phyloP scores from a whole-genome alignment of 2,113 vertebrate species.

The Casuarius casuarius region DNA sequence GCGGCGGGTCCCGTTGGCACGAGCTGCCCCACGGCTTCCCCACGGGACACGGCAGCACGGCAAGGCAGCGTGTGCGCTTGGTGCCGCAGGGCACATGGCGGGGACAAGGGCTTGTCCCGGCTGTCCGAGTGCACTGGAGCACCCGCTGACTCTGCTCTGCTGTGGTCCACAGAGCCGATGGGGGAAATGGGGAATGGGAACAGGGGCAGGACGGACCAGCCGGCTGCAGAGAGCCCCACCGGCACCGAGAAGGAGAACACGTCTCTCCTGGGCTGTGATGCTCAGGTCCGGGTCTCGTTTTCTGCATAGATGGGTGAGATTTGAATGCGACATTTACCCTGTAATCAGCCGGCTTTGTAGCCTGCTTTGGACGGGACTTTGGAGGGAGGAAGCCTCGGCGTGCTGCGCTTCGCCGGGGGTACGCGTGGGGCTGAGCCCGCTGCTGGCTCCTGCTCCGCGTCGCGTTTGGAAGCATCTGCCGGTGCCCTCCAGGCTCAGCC shows the following conservation, averaged over 20 bases:
- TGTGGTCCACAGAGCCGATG: neutral
- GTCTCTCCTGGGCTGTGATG: neutral
- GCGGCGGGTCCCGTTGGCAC: neutral
- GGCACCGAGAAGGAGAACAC: neutral
- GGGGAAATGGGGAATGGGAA: neutral
- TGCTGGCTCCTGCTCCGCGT: neutral
- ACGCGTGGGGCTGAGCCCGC: rapidly evolving
- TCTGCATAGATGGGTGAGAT: neutral
- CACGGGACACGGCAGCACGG: too few species aligned
- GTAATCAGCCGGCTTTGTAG: neutral
- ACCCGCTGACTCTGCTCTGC: too few species aligned
- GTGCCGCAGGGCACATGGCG: too few species aligned
- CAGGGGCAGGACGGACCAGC: neutral
- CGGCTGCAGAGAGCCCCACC: neutral
- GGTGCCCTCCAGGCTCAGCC: neutral
- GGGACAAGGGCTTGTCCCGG: too few species aligned
- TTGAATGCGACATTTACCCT: neutral
- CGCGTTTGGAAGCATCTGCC: neutral
- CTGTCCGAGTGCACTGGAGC: too few species aligned
- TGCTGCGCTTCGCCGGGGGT: neutral
- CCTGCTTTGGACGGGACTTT: neutral
- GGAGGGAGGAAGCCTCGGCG: neutral
- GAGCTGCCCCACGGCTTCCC: too few species aligned
- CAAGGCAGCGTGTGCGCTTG: too few species aligned
- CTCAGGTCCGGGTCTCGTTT: rapidly evolving